Evolutionary conservation across 2,888 invertebrate genomes (phyloP).

Genomic region (Dusona sp.): DNA sequence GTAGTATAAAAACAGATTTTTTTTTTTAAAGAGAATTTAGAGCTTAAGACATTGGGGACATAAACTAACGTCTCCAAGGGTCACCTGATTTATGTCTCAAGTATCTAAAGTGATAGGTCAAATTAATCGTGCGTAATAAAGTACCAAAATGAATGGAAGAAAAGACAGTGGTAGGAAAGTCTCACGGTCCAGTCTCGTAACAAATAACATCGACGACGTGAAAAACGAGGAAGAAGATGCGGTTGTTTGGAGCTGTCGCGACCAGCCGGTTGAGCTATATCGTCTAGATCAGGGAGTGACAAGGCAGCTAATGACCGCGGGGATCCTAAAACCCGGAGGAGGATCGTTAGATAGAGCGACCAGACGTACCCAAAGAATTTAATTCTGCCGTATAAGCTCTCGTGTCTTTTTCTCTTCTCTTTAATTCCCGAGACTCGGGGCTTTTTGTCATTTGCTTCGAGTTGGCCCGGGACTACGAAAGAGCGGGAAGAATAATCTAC

Average conservation of each 20-base stretch:
- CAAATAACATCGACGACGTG: conserved; percentile 51
- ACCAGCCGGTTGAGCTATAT: conserved; percentile 61
- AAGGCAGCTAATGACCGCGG: conserved; percentile 65
- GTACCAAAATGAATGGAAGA: conserved; percentile 34
- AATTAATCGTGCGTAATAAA: conserved; percentile 47
- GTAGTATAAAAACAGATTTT: background rate
- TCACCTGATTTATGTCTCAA: conserved; percentile 27
- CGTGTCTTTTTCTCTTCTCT: conserved; percentile 42
- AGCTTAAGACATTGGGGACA: background rate
- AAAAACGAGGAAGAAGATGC: conserved; percentile 48
- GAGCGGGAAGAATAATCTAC: conserved; percentile 52
- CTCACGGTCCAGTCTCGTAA: conserved; percentile 33
- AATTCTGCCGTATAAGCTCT: conserved; percentile 35
- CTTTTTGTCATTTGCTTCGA: conserved; percentile 58
- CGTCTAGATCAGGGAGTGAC: conserved; percentile 65
- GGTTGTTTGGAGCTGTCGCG: conserved; percentile 19
- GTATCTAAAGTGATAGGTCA: conserved; percentile 22
- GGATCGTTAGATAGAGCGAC: conserved; percentile 63
- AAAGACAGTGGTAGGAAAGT: background rate
- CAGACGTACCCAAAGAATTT: conserved; percentile 27
- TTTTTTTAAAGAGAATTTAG: background rate
- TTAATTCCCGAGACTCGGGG: conserved; percentile 51
- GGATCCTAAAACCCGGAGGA: conserved; percentile 52
- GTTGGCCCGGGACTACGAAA: background rate
- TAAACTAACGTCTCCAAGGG: conserved; percentile 2